Evolutionary conservation across 92 coral and sea anemone species (phyloP), one percentile per base, ranked within the genome.

Genomic region (Pocillopora meandrina): DNA sequence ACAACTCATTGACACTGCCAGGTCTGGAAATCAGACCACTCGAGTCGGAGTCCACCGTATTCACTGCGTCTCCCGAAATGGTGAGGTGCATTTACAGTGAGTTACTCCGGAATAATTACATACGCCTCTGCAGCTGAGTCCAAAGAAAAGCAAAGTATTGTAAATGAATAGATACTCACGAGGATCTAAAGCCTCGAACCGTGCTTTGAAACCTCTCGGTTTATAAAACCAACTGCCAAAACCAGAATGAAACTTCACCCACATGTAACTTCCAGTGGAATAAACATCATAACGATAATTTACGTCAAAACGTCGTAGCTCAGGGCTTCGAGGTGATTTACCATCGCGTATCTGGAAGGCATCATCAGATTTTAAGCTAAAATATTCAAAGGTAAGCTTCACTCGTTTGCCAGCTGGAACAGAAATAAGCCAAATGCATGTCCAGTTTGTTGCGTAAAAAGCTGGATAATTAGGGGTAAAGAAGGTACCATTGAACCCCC

Each of bases 241-340:
- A 10, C 19, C 15, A 5, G 80, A 58, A 17, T 60, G 5, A 59
- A 76, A 76, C 68, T 60, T 76, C 19, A 76, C 65, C 80, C 80
- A 60, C 80, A 76, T 76, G 80, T 58, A 76, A 26, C 80, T 76
- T 52, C 67, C 55, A 2, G 67, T 59, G 4, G 80, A 76, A 59
- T 31, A 59, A 36, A 76, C 67, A 17, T 15, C 67, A 16, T 62
- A 16, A 13, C 64, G 4, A 61, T 61, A 13, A 13, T 62, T 7
- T 42, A 3, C 52, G 52, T 42, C 4, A 3, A 42, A 16, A 62
- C 66, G 66, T 5, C 8, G 66, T 12, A 62, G 66, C 66, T 62
- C 66, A 16, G 66, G 9, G 66, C 66, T 42, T 42, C 8, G 52
- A 42, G 52, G 17, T 1, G 6, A 9, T 14, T 49, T 12, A 14